These are phyloP conservation scores for Botia kubotai DNA, from an alignment of 2,797 vertebrate species.

Conservation along the genomic window DNA sequence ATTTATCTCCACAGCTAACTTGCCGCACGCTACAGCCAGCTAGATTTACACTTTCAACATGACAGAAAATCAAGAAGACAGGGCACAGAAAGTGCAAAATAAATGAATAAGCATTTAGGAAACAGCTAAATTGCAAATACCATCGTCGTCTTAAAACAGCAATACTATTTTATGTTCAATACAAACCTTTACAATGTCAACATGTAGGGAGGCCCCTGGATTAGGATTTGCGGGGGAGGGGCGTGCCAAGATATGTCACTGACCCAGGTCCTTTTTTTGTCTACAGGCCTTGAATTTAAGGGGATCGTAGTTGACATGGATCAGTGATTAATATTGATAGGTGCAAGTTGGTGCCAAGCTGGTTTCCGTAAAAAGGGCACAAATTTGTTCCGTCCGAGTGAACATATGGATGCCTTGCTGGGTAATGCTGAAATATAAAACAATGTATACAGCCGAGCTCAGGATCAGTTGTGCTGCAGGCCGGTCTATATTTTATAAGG, in stretches of 20 bases:
- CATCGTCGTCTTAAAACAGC: background rate
- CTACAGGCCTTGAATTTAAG: slow-evolving; percentile 27
- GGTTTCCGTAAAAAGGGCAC: slow-evolving; percentile 38
- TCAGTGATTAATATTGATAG: slow-evolving; percentile 43
- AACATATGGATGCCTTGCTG: slow-evolving; percentile 34
- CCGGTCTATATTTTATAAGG: slow-evolving; percentile 45
- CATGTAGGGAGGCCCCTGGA: background rate
- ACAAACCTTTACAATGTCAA: background rate
- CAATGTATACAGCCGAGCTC: slow-evolving; percentile 43
- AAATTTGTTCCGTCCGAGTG: slow-evolving; percentile 22
- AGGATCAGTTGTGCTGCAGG: slow-evolving; percentile 22
- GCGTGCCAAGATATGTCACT: background rate
- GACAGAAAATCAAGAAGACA: background rate
- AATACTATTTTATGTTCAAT: too few species aligned
- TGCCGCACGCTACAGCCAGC: background rate
- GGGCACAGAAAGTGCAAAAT: background rate
- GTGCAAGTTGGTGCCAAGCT: slow-evolving; percentile 43
- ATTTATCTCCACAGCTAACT: background rate
- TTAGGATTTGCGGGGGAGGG: background rate
- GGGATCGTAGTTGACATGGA: slow-evolving; percentile 36
- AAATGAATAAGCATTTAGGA: background rate
- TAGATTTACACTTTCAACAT: slow-evolving; percentile 7
- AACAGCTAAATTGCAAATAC: background rate
- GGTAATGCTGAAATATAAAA: slow-evolving; percentile 40
- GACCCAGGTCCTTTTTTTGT: slow-evolving; percentile 7